Percentiles rank a stretch among this genome's conserved stretches.
Conservation (phyloP, 2,888 invertebrate genomes). For the Tricholauxania praeusta region DNA sequence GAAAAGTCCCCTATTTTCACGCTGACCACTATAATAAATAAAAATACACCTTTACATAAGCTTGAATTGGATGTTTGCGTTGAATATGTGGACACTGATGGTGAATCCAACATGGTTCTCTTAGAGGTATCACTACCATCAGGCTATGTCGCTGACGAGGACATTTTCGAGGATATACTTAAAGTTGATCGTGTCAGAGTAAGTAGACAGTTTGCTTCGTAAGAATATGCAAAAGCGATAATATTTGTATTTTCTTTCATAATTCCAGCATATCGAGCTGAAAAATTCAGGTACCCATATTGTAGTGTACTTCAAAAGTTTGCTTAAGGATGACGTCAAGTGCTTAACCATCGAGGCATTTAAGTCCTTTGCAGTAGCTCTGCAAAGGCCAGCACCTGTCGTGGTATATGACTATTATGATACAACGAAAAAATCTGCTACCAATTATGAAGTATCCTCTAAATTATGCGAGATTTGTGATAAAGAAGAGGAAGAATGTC, state of each 20-base stretch:
- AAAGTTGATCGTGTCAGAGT: slow-evolving; percentile 67
- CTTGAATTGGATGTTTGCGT: slow-evolving; percentile 86
- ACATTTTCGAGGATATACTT: slow-evolving; percentile 76
- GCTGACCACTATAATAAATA: slow-evolving; percentile 86
- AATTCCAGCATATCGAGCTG: slow-evolving; percentile 73
- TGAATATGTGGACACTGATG: slow-evolving; percentile 71
- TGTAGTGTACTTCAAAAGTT: slow-evolving; percentile 80
- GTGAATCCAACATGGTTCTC: slow-evolving; percentile 88
- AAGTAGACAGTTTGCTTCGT: slow-evolving; percentile 39
- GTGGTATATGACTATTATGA: slow-evolving; percentile 93
- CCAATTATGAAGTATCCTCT: slow-evolving; percentile 57
- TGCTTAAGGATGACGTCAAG: slow-evolving; percentile 71
- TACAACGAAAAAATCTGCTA: slow-evolving; percentile 70
- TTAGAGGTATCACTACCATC: slow-evolving; percentile 91
- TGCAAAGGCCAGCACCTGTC: slow-evolving; percentile 88
- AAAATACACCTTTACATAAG: slow-evolving; percentile 79
- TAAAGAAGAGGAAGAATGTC: slow-evolving; percentile 68
- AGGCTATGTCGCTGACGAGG: slow-evolving; percentile 86
- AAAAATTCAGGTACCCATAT: slow-evolving; percentile 74
- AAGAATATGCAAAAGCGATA: neutral
- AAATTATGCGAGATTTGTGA: slow-evolving; percentile 85
- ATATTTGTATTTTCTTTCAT: neutral
- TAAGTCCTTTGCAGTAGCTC: slow-evolving; percentile 84
- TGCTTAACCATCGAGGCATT: slow-evolving; percentile 89
- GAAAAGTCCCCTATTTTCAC: slow-evolving; percentile 89